A percentile compares a stretch with the other conserved stretches of the same genome.
Conservation (phyloP, 2,797 vertebrate species). For the Sebastes oblongus region DNA sequence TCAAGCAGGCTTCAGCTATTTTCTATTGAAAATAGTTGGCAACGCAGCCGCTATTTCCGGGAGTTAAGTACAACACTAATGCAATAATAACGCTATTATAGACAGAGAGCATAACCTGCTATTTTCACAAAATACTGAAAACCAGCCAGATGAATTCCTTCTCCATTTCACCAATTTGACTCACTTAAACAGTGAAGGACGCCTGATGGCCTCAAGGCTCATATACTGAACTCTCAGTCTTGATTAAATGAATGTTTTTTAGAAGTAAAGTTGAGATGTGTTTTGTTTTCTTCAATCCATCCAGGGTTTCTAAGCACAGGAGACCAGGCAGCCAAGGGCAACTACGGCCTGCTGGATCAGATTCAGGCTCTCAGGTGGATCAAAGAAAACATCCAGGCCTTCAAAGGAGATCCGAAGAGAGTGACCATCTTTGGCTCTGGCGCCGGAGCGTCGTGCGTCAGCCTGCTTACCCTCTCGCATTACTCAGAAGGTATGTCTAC, state of each 20-base stretch:
- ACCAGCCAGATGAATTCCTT: not conserved
- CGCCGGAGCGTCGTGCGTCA: constrained; percentile 95
- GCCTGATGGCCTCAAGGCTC: not conserved
- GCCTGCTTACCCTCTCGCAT: constrained; percentile 95
- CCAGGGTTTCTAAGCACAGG: constrained; percentile 96
- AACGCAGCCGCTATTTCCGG: not conserved
- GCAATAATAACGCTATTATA: not conserved
- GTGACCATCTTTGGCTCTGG: constrained; percentile 98
- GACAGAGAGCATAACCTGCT: not conserved
- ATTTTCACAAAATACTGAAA: not conserved
- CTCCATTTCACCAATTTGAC: not conserved
- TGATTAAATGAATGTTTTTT: constrained; percentile 6
- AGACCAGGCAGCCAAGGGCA: constrained; percentile 96
- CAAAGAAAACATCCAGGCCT: constrained; percentile 95
- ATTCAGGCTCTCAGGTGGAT: constrained; percentile 98
- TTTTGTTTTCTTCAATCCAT: constrained; percentile 24
- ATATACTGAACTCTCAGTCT: not conserved
- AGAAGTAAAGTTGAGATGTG: not conserved
- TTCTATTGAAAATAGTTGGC: not conserved
- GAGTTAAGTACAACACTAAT: not conserved
- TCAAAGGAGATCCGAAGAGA: constrained; percentile 94
- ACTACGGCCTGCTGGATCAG: constrained; percentile 97
- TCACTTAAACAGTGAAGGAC: not conserved
- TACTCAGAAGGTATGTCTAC: constrained; percentile 92
- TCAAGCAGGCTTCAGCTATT: not conserved